Percentiles rank a stretch among this genome's conserved stretches.
phyloP scores from a whole-genome alignment of 1,140 invertebrate genomes.

The Contarinia nasturtii region DNA sequence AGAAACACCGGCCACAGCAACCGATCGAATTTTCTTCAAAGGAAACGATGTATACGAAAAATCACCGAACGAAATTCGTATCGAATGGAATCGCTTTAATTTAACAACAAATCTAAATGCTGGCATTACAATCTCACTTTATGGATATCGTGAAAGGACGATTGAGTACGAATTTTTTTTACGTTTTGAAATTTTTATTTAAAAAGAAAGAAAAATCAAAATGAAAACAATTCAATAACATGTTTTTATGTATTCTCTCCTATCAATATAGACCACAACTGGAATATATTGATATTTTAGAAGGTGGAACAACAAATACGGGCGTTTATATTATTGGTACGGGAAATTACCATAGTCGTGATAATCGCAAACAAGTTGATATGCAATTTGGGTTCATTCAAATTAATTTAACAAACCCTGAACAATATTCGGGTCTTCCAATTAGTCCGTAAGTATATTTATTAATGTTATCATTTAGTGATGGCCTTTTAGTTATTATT shows the following conservation, averaged over 20 bases:
- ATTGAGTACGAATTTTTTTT: conserved; percentile 25
- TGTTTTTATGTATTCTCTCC: not conserved
- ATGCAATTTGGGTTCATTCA: conserved; percentile 78
- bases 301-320: conserved; percentile 38
- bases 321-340: conserved; percentile 48
- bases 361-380: conserved; percentile 45
- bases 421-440: conserved; percentile 40
- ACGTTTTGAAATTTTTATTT: too few species aligned
- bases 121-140: conserved; percentile 57
- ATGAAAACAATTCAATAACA: not conserved
- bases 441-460: conserved; percentile 56
- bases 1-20: conserved; percentile 73
- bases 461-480: not conserved
- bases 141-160: conserved; percentile 69
- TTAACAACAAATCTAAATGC: conserved; percentile 61
- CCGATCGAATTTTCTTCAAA: conserved; percentile 65
- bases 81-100: conserved; percentile 68
- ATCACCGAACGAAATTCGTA: conserved; percentile 47
- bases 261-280: conserved; percentile 42
- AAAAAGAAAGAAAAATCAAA: not conserved
- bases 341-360: conserved; percentile 40
- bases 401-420: conserved; percentile 69
- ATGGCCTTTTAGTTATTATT: conserved; percentile 1
- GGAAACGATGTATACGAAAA: conserved; percentile 49
- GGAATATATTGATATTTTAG: conserved; percentile 37